These are phyloP conservation scores for Mormyrops boulengeri DNA, from an alignment of 2,797 vertebrate genomes.

Conservation along the genomic window DNA sequence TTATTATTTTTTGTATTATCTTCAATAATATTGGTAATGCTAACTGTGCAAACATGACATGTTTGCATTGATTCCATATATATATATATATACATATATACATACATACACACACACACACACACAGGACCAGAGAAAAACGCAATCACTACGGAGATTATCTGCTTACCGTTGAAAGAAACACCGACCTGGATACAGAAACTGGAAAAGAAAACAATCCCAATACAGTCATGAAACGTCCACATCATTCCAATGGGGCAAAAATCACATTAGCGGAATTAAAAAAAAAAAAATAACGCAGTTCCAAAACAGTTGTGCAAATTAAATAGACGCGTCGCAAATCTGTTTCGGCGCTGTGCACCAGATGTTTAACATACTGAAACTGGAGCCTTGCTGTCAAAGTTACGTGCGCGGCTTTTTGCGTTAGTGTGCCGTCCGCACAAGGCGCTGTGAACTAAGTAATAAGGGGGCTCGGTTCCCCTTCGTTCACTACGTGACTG, in stretches of 20 bases:
- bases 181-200: constrained; percentile 64
- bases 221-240: constrained; percentile 66
- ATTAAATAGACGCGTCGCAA: constrained; percentile 48
- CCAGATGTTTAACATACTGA: constrained; percentile 53
- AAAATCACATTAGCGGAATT: constrained; percentile 48
- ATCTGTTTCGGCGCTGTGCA: constrained; percentile 38
- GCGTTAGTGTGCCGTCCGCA: constrained; percentile 38
- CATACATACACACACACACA: not conserved
- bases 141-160: not conserved
- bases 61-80: too few relatives aligned
- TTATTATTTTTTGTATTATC: not conserved
- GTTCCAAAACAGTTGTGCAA: constrained; percentile 39
- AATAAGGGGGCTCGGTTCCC: constrained; percentile 48
- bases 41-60: not conserved
- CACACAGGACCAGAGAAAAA: not conserved
- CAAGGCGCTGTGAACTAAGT: constrained; percentile 39
- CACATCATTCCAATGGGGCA: constrained; percentile 59
- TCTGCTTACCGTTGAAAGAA: constrained; percentile 62
- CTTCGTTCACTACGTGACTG: constrained; percentile 42
- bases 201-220: constrained; percentile 65
- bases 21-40: not conserved
- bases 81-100: not conserved
- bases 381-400: constrained; percentile 37
- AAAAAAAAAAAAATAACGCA: constrained; percentile 29
- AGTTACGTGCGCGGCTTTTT: constrained; percentile 29